Evolutionary conservation across 2,888 invertebrate species (phyloP).

Genomic region (Hetaerina titia): DNA sequence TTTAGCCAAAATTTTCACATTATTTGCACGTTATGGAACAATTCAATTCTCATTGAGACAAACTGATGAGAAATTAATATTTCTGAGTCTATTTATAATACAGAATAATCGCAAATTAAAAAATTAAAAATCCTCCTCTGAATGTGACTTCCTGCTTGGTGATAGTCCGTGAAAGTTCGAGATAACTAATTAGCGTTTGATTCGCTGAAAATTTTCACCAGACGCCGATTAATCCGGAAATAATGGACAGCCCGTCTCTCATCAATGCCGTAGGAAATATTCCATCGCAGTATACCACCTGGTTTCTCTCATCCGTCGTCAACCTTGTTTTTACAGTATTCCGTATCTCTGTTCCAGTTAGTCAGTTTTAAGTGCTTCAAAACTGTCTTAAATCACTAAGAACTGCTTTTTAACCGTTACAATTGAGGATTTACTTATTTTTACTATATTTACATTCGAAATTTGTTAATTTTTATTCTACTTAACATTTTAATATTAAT

Average conservation of each 20-base stretch:
- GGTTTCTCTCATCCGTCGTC: too few relatives aligned
- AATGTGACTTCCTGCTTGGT: background rate
- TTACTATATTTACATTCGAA: too few relatives aligned
- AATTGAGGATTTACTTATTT: too few relatives aligned
- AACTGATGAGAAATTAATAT: background rate
- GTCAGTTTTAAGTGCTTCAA: too few relatives aligned
- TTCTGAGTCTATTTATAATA: background rate
- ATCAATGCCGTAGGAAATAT: background rate
- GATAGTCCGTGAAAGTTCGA: background rate
- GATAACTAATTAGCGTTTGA: constrained; percentile 25
- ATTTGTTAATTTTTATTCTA: too few relatives aligned
- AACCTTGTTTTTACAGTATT: too few relatives aligned
- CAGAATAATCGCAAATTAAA: background rate
- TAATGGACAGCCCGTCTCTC: constrained; percentile 23
- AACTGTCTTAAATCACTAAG: too few relatives aligned
- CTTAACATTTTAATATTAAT: too few relatives aligned
- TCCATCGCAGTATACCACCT: too few relatives aligned
- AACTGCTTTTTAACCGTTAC: too few relatives aligned
- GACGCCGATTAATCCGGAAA: constrained; percentile 40
- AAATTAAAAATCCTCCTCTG: constrained; percentile 14
- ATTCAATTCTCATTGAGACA: background rate
- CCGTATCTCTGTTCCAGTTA: too few relatives aligned
- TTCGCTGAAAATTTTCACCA: constrained; percentile 22
- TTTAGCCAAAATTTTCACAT: background rate
- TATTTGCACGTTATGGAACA: background rate